Base-by-base conservation (phyloP, 2,888 invertebrate genomes). In the Agriotes lineatus region DNA sequence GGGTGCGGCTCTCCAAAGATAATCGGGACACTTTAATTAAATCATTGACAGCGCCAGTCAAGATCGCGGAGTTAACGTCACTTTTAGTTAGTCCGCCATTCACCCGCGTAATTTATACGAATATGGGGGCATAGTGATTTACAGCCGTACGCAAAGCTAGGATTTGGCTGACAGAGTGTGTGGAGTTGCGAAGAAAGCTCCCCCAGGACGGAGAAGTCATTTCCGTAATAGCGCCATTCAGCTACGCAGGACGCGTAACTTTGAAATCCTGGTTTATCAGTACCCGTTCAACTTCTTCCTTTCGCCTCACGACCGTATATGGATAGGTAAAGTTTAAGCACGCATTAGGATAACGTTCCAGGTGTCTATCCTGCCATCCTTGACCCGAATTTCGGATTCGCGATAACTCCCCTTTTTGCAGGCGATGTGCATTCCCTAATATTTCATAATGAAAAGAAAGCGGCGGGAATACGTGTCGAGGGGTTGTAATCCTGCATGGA, bases 161-260 rank as follows among this genome's bases (percentile, higher is more conserved):
- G 52, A 64, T 58, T 64, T 44, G 35, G 10, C 35, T 57, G 64
- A 64, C 57, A 57, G 57, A 64, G 64, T 48, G 48, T 45, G 56
- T 39, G 64, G 58, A 66, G 58, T 66, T 39, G 57, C 39, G 58
- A 62, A 66, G 66, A 59, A 62, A 57, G 50, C 62, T 70, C 67
- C 64, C 67, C 18, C 25, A 67, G 67, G 67, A 64, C 48, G 45
- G 59, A 70, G 45, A 67, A 70, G 64, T 70, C 70, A 66, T 70
- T 70, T 61, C 65, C 61, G 54, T 70, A 70, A 70, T 70, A 67
- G 70, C 61, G 61, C 57, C 56, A 62, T 66, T 67, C 67, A 48
- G 63, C 48, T 54, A 64, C 63, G 48, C 60, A 70, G 37, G 33
- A 56, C 67, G 67, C 67, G 70, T 70, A 60, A 70, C 70, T 59